Base-by-base conservation (phyloP, 2,113 vertebrate species). In the Ploceus nigricollis region DNA sequence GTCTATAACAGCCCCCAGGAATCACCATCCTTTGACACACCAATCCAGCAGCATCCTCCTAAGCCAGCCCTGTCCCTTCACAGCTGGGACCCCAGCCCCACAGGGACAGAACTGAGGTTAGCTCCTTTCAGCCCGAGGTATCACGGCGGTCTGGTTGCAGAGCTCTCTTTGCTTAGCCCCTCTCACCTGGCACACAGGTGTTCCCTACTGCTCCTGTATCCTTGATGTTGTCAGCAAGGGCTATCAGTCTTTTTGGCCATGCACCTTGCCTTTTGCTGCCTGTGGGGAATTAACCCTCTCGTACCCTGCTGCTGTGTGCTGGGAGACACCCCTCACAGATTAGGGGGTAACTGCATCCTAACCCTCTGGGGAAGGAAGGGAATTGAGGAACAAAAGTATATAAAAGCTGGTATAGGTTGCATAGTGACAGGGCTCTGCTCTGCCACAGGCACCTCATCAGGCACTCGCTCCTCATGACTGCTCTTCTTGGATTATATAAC, bases 121-220 rank as follows among this genome's bases (percentile, higher is more conserved):
- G 44, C 28, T 44, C 27, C 30, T 71, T 45, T 27, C 37, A n/a
- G 22, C 1, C 2, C 10, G 11, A 47, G 35, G 33, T 2, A 0
- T 15, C 3, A 1, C 2, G 1, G 15, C 54, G 72, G 13, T 70
- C 45, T 73, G 33, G 20, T 56, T 0, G 0, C 31, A 57, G 80
- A 69, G 57, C 10, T 31, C 11, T 48, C 61, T 66, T 28, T 53
- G 45, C 48, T 76, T 22, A 54, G 27, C 13, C 31, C 4, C 0
- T 60, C 64, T 84, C 71, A 40, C 10, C 24, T 1, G 6, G 42
- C 71, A 57, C 63, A 22, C 6, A 4, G 42, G 20, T 35, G 20
- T 44, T 44, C 31, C 31, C 53, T 50, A 10, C n/a, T 39, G 16
- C 57, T 82, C 28, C 65, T 16, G 2, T 35, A 10, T 17, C 24